Percentiles rank a stretch among this genome's conserved stretches.
These are phyloP conservation scores for Irena cyanogastra DNA, from an alignment of 2,113 vertebrate genomes.

Conservation along the genomic window DNA sequence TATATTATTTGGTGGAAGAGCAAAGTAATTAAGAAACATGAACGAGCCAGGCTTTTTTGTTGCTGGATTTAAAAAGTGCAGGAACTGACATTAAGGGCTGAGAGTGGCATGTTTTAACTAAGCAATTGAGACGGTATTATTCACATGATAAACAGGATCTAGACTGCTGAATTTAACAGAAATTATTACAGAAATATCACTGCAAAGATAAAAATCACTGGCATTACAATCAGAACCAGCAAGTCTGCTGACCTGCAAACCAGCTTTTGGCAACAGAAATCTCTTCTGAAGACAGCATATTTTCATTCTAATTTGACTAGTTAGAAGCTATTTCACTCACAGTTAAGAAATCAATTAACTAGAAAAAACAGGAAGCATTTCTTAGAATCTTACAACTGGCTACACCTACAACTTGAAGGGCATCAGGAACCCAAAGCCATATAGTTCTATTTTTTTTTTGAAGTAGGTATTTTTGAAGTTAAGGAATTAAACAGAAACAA, in stretches of 20 bases:
- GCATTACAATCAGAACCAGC: neutral
- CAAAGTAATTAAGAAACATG: neutral
- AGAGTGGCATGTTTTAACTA: neutral
- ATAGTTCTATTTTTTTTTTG: neutral
- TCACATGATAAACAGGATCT: neutral
- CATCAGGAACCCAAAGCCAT: neutral
- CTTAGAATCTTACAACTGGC: neutral
- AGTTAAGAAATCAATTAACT: neutral
- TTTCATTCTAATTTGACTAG: neutral
- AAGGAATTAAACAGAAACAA: neutral
- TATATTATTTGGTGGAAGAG: neutral
- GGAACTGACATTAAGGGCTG: neutral
- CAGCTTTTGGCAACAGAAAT: neutral
- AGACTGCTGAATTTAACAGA: neutral
- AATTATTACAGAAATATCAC: neutral
- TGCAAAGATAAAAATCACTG: neutral
- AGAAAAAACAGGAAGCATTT: neutral
- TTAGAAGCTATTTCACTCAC: neutral
- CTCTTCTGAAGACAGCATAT: neutral
- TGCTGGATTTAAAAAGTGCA: neutral
- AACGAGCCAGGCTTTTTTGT: neutral
- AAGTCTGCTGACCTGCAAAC: neutral
- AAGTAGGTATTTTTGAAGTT: neutral
- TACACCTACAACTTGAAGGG: neutral
- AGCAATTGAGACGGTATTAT: neutral